Base-by-base conservation (phyloP, 2,797 vertebrate genomes). In the Staurois parvus region DNA sequence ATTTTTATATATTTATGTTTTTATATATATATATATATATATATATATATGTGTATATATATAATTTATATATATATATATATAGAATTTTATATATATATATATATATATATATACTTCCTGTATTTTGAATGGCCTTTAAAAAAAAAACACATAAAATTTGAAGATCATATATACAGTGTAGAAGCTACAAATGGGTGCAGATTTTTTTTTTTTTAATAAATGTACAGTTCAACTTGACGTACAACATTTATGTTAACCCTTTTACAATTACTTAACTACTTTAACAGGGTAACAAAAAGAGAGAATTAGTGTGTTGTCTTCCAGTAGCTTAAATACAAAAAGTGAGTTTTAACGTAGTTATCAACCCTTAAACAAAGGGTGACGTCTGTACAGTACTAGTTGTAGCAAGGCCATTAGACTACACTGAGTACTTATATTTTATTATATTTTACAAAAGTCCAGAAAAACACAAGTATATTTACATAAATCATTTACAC, bases 261-360 rank as follows among this genome's bases (percentile, higher is more conserved):
- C n/a, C 9, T 34, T 52, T 67, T 74, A 68, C 2, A 56, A 37
- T 67, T 28, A 15, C 24, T 37, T n/a, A 42, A 76, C 13, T 29
- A 62, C 32, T 29, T 84, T 67, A 85, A 68, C 88, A 17, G 52
- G 52, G 1, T 24, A 59, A 79, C 34, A 77, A 77, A 76, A 48
- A 29, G 45, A 68, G 26, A 85, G 42, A 19, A 32, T 68, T 83
- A 87, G 81, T 87, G 85, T 87, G 76, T 83, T 42, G 37, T 52
- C 12, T 74, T 85, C 84, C 84, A 85, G 84, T 85, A 85, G 69
- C 69, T 13, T 29, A 79, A 68, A 80, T 75, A 85, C 72, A 81
- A 76, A 81, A 81, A 79, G 37, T 69, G n/a, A 74, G 6, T 37
- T 37, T 37, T 8, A 13, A 72, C 48, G 29, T 78, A 76, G 40